Evolutionary conservation across 2,888 invertebrate genomes (phyloP).

Genomic region (Drosophila picticornis): DNA sequence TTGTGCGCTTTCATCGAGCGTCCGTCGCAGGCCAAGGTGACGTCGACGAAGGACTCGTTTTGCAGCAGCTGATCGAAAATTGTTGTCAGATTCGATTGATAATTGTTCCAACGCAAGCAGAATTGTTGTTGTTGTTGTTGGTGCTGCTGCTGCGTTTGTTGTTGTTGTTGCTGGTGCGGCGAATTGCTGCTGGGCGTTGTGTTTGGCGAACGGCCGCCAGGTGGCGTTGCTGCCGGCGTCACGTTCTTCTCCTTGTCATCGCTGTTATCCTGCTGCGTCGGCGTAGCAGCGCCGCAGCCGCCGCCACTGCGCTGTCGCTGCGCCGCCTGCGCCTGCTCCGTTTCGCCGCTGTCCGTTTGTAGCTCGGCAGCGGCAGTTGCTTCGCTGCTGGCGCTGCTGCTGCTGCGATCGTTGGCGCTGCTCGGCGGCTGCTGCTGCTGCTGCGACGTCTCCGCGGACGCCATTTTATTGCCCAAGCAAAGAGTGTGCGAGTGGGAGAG

Average conservation of each 20-base stretch:
- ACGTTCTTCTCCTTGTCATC: conserved; percentile 46
- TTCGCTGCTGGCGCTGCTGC: conserved; percentile 14
- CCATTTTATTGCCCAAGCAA: conserved; percentile 53
- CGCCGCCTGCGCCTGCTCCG: conserved; percentile 66
- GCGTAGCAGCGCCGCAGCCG: conserved; percentile 11
- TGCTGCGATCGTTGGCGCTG: conserved; percentile 26
- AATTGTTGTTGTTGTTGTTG: conserved; percentile 89
- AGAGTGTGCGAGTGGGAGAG: neutral
- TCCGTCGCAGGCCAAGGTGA: conserved; percentile 96
- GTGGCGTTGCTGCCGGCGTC: conserved; percentile 25
- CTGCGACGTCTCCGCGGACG: conserved; percentile 56
- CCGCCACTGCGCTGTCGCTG: conserved; percentile 71
- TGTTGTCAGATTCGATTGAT: conserved; percentile 94
- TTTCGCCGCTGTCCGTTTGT: conserved; percentile 53
- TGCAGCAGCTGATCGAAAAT: conserved; percentile 93
- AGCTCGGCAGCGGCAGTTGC: conserved; percentile 15
- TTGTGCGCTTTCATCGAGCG: conserved; percentile 96
- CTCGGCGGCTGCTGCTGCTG: conserved; percentile 15
- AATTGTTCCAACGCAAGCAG: conserved; percentile 97
- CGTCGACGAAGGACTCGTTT: conserved; percentile 95
- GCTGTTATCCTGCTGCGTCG: conserved; percentile 33
- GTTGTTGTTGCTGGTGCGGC: conserved; percentile 81
- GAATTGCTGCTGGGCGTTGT: conserved; percentile 22
- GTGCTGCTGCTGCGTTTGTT: conserved; percentile 22
- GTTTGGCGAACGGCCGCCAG: conserved; percentile 32